Evolutionary conservation across 2,888 invertebrate genomes (phyloP).

Genomic region (Argynnis bischoffii): DNA sequence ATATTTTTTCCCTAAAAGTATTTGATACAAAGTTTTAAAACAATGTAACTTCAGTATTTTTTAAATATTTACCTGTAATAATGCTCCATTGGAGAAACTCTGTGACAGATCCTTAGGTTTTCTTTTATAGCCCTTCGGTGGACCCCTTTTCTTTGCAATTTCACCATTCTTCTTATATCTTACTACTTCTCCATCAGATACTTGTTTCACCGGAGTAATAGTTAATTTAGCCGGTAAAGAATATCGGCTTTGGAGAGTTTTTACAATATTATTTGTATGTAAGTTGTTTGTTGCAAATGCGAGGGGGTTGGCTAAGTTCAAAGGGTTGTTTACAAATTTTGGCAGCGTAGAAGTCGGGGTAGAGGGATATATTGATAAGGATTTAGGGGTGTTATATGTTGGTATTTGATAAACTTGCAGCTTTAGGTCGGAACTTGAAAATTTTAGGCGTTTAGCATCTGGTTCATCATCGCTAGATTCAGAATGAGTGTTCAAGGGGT

Average conservation of each 20-base stretch:
- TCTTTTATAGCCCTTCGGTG: slow-evolving; percentile 74
- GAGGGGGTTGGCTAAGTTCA: slow-evolving; percentile 70
- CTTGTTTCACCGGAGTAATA: slow-evolving; percentile 62
- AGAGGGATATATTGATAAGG: slow-evolving; percentile 63
- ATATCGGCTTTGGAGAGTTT: slow-evolving; percentile 61
- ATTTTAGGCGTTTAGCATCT: slow-evolving; percentile 61
- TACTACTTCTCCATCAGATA: slow-evolving; percentile 58
- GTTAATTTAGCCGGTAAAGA: slow-evolving; percentile 69
- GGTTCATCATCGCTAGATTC: slow-evolving; percentile 74
- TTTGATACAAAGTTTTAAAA: no score
- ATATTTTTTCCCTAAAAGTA: no score
- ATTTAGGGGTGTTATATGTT: slow-evolving; percentile 64
- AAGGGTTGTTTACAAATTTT: slow-evolving; percentile 72
- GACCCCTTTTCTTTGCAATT: slow-evolving; percentile 72
- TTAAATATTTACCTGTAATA: slow-evolving; percentile 55
- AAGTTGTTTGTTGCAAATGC: slow-evolving; percentile 56
- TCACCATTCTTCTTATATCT: slow-evolving; percentile 77
- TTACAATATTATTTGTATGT: slow-evolving; percentile 61
- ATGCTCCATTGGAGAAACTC: slow-evolving; percentile 57
- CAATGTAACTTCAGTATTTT: neutral
- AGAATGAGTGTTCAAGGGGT: slow-evolving; percentile 53
- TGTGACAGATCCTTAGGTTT: slow-evolving; percentile 71
- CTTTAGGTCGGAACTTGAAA: slow-evolving; percentile 60
- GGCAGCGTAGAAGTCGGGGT: slow-evolving; percentile 55
- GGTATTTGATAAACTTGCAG: slow-evolving; percentile 76